Conservation (phyloP, 2,113 vertebrate species). For the Caloenas nicobarica region DNA sequence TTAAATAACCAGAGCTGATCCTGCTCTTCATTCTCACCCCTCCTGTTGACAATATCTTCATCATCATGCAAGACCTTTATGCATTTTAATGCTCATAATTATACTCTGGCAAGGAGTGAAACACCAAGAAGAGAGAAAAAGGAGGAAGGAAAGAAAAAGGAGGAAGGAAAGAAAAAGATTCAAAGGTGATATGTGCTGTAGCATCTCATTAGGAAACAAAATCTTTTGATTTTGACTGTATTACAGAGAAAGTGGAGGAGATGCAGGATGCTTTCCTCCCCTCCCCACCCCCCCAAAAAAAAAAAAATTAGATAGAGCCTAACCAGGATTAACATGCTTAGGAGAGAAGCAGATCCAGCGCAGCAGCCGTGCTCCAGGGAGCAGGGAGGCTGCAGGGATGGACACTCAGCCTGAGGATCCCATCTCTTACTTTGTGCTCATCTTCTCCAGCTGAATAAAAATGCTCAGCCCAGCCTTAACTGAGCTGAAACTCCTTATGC, state of each 20-base stretch:
- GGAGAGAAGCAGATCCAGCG: neutral
- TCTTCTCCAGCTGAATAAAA: neutral
- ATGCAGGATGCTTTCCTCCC: neutral
- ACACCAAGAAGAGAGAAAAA: neutral
- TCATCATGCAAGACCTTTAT: constrained; percentile 40
- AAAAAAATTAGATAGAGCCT: neutral
- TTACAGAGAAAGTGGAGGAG: neutral
- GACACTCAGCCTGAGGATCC: neutral
- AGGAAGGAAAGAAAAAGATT: neutral
- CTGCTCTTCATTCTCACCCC: neutral
- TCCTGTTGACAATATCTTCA: constrained; percentile 2
- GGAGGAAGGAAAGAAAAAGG: neutral
- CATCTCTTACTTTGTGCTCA: neutral
- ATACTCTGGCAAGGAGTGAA: constrained; percentile 35
- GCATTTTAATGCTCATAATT: constrained; percentile 50
- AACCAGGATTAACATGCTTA: neutral
- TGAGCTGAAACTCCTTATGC: neutral
- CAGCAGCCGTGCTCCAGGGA: neutral
- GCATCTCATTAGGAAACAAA: constrained; percentile 1
- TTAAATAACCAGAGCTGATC: neutral
- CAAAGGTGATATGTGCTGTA: neutral
- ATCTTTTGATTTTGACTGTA: constrained; percentile 11
- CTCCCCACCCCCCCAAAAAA: neutral
- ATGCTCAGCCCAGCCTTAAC: neutral
- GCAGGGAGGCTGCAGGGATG: neutral